These are phyloP conservation scores for Strigamia transsilvanica DNA, from an alignment of 2,888 invertebrate species.

Conservation along the genomic window DNA sequence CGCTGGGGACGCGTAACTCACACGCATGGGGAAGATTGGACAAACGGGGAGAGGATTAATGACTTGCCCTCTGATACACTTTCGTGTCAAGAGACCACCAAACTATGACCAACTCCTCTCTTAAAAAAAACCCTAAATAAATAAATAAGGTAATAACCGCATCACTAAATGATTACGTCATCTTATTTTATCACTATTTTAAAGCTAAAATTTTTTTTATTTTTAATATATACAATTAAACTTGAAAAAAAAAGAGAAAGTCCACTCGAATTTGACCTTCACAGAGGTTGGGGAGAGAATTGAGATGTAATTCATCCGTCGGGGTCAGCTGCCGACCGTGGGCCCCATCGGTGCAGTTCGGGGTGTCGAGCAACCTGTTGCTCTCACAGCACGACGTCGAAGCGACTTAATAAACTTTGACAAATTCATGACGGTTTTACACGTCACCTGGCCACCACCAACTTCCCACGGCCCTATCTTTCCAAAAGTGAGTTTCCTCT, in stretches of 20 bases:
- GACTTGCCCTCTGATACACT: constrained; percentile 46
- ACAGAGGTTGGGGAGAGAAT: not conserved
- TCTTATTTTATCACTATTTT: not conserved
- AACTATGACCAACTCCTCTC: constrained; percentile 36
- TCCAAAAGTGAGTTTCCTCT: not conserved
- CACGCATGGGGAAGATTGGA: constrained; percentile 24
- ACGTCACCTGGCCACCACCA: constrained; percentile 18
- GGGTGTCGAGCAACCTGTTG: constrained; percentile 28
- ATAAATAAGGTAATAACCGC: constrained; percentile 19
- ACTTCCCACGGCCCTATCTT: constrained; percentile 36
- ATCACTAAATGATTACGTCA: constrained; percentile 35
- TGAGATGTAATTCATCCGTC: constrained; percentile 20
- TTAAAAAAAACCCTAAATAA: constrained; percentile 16
- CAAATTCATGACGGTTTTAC: constrained; percentile 50
- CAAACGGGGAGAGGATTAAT: constrained; percentile 41
- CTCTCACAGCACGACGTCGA: constrained; percentile 32
- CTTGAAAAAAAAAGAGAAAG: not conserved
- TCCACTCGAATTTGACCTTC: not conserved
- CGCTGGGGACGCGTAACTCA: constrained; percentile 48
- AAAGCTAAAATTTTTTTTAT: not conserved
- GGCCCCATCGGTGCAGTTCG: constrained; percentile 6
- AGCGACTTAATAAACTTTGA: constrained; percentile 48
- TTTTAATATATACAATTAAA: not conserved
- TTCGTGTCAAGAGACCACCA: constrained; percentile 49
- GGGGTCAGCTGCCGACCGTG: constrained; percentile 32